A percentile compares a stretch with the other conserved stretches of the same genome.
Conservation (phyloP, 2,113 vertebrate species). For the Lycocorax pyrrhopterus region DNA sequence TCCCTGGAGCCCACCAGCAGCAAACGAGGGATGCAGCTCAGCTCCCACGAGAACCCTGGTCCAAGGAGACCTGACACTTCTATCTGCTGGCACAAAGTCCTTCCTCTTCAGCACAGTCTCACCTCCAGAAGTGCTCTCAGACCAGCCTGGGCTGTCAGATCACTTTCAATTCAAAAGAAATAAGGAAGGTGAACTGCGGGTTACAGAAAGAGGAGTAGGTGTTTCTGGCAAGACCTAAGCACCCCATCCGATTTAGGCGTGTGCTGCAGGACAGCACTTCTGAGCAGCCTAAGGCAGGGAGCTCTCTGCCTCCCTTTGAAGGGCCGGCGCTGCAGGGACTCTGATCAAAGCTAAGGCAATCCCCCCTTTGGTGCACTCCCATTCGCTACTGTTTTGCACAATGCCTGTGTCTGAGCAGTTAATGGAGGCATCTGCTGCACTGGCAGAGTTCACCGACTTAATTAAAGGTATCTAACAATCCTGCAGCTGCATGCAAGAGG, state of each 20-base stretch:
- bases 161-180: background rate
- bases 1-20: background rate
- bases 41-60: background rate
- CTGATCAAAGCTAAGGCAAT: background rate
- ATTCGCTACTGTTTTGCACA: background rate
- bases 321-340: background rate
- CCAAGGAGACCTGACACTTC: background rate
- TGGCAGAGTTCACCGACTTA: background rate
- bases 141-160: background rate
- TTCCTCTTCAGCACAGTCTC: background rate
- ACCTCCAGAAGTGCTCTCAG: background rate
- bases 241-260: background rate
- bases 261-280: background rate
- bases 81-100: background rate
- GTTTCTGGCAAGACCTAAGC: background rate
- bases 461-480: constrained; percentile 46
- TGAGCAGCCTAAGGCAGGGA: background rate
- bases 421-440: constrained; percentile 41
- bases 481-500: constrained; percentile 4
- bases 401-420: constrained; percentile 35
- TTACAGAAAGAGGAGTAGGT: background rate
- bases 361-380: background rate
- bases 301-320: constrained; percentile 28
- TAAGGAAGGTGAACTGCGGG: background rate
- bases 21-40: background rate